Conservation (phyloP, 2,113 vertebrate species). For the Harpagus bidentatus region DNA sequence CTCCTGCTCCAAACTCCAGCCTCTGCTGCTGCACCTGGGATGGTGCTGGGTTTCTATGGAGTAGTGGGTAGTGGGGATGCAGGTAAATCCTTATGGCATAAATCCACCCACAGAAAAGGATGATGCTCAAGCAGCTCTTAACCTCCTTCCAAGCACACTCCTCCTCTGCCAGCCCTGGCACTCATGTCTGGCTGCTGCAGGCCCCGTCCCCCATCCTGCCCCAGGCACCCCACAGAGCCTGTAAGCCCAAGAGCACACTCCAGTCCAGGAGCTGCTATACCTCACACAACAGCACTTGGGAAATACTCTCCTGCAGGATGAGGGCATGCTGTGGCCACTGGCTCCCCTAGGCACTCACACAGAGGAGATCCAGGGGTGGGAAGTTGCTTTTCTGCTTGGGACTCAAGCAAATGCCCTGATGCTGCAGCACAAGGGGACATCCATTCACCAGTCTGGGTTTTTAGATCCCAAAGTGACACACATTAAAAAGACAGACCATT, state of each 20-base stretch:
- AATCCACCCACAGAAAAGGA: background rate
- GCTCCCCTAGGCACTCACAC: background rate
- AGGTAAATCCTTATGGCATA: background rate
- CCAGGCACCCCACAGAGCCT: rapidly evolving
- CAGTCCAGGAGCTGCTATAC: background rate
- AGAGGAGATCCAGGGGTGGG: background rate
- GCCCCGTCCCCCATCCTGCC: background rate
- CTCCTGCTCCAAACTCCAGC: background rate
- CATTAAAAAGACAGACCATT: background rate
- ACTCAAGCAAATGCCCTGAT: background rate
- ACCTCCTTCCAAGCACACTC: background rate
- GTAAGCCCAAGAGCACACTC: background rate
- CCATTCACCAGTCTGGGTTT: background rate
- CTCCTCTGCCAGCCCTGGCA: background rate
- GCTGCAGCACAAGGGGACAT: background rate
- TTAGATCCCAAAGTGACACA: background rate
- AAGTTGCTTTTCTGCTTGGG: background rate
- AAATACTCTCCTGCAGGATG: background rate
- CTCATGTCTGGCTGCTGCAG: background rate
- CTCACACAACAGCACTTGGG: background rate
- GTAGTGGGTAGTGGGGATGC: background rate
- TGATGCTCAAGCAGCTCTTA: background rate
- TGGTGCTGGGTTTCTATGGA: background rate
- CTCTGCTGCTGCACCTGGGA: background rate
- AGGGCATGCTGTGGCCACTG: background rate